A percentile compares a stretch with the other conserved stretches of the same genome.
Evolutionary conservation across 2,888 invertebrate species (phyloP).

Genomic region (Eupithecia inturbata): DNA sequence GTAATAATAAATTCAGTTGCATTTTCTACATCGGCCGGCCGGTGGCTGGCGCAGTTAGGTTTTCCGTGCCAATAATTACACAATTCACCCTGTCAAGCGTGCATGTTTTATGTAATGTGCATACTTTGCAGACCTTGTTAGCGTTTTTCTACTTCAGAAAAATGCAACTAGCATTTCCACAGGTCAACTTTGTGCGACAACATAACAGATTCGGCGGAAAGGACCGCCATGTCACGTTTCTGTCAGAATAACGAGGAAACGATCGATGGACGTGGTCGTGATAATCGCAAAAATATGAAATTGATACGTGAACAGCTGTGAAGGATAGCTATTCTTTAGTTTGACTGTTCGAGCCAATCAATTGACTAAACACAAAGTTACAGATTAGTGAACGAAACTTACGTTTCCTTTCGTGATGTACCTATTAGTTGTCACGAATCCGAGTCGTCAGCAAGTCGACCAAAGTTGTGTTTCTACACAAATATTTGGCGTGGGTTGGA

Average conservation of each 20-base stretch:
- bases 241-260: not conserved
- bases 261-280: not conserved
- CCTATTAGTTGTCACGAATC: not conserved
- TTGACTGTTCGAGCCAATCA: not conserved
- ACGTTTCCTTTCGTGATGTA: not conserved
- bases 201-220: not conserved
- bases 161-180: conserved; percentile 27
- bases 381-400: not conserved
- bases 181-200: conserved; percentile 13
- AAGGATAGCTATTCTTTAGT: not conserved
- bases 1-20: conserved; percentile 1
- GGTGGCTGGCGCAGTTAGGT: conserved; percentile 1
- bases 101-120: conserved; percentile 41
- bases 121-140: conserved; percentile 43
- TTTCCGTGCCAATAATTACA: conserved; percentile 46
- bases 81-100: conserved; percentile 37
- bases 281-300: not conserved
- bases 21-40: not conserved
- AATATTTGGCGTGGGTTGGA: conserved; percentile 4
- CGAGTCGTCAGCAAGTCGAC: no score
- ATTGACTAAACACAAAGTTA: not conserved
- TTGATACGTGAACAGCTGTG: not conserved
- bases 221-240: not conserved
- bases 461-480: not conserved
- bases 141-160: conserved; percentile 35